Evolutionary conservation across 2,113 vertebrate genomes (phyloP), one percentile per base, ranked within the genome.

Genomic region (Prinia subflava): DNA sequence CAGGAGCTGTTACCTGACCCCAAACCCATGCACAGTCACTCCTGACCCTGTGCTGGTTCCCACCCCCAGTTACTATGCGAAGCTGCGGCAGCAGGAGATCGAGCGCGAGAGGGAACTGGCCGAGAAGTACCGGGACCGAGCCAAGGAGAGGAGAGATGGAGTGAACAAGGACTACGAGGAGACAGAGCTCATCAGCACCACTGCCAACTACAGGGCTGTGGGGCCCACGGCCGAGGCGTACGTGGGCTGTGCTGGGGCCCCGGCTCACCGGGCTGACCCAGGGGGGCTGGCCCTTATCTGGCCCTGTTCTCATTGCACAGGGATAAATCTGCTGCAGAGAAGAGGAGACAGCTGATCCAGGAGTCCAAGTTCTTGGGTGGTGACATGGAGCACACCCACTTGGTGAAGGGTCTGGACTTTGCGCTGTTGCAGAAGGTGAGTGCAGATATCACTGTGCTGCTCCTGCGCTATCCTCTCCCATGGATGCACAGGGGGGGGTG

Each of bases 341-440:
- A 99, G 75, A 98, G 99, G 77, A 98, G 99, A 25, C 99, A 99
- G 97, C 92, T 99, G 97, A 99, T 99, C 96, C 99, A 99, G 97
- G 99, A 99, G 97, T 99, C 99, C 60, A 99, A 99, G 98, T 99
- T 99, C 96, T 98, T 99, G 99, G 99, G 99, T 97, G 99, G 99
- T 98, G 99, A 99, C 97, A 99, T 99, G 99, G 99, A 99, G 97
- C 99, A 99, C 92, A 99, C 99, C 98, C 99, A 99, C 98, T 99
- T 99, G 99, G 99, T 99, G 98, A 99, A 99, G 96, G 99, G 99
- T 84, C 97, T 99, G 97, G 99, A 99, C 97, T 99, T 99, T 7
- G 99, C 99, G 3, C 97, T 99, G 83, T 95, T 99, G 92, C 99
- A 99, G 97, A 99, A 99, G 99, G 99, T 99, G 44, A 97, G 97